These are phyloP conservation scores for Athene noctua DNA, from an alignment of 2,113 vertebrate species.

Conservation along the genomic window DNA sequence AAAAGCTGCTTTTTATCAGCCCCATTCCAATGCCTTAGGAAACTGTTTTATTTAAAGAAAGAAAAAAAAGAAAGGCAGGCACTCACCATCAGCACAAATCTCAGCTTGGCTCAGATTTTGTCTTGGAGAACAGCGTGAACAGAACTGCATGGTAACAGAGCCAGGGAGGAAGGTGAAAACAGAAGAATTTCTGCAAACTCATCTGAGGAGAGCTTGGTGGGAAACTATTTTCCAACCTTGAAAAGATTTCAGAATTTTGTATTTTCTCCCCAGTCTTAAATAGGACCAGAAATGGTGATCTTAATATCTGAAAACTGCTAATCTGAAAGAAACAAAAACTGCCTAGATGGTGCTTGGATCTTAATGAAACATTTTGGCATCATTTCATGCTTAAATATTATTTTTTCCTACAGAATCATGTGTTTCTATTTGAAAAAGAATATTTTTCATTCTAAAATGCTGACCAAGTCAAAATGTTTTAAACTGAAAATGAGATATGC, in stretches of 20 bases:
- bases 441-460: background rate
- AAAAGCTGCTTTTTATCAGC: conserved; percentile 52
- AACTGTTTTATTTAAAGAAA: conserved; percentile 34
- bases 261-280: background rate
- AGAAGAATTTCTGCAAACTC: conserved; percentile 24
- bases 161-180: background rate
- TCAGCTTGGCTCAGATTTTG: conserved; percentile 41
- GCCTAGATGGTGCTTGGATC: background rate
- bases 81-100: conserved; percentile 28
- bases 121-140: background rate
- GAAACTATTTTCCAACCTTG: background rate
- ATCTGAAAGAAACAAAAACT: background rate
- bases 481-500: background rate
- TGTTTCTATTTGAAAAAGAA: background rate
- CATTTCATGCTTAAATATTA: background rate
- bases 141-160: conserved; percentile 13
- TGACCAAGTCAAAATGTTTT: background rate
- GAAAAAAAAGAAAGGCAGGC: background rate
- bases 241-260: background rate
- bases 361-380: background rate
- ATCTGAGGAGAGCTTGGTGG: background rate
- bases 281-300: background rate
- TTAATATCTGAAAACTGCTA: background rate
- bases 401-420: background rate
- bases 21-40: conserved; percentile 34